Evolutionary conservation across 2,888 invertebrate genomes (phyloP).

Genomic region (Xylota segnis): DNA sequence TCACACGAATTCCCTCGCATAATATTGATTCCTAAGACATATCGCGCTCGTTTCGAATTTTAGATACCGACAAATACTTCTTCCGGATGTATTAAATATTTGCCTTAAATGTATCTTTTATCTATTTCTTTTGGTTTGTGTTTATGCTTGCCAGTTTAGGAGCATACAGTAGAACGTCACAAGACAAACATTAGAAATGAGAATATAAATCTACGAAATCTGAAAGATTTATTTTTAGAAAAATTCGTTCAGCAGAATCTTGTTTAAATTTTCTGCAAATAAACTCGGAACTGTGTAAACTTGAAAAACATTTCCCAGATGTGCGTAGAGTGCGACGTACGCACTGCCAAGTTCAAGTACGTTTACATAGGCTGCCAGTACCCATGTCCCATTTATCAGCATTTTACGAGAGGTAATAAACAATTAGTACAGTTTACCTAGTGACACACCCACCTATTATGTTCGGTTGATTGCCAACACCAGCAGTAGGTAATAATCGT

Average conservation of each 20-base stretch:
- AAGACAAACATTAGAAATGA: constrained; percentile 2
- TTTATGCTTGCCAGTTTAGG: neutral
- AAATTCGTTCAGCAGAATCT: neutral
- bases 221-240: constrained; percentile 33
- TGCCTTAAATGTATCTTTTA: neutral
- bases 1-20: neutral
- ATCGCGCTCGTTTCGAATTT: neutral
- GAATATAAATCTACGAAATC: constrained; percentile 26
- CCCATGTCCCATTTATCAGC: constrained; percentile 3
- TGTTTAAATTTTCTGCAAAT: constrained; percentile 3
- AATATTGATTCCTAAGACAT: neutral
- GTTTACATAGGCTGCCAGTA: neutral
- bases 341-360: constrained; percentile 37
- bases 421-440: constrained; percentile 7
- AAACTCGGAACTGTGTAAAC: constrained; percentile 14
- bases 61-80: neutral
- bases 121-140: neutral
- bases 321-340: neutral
- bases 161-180: constrained; percentile 2
- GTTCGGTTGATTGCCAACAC: neutral
- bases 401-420: constrained; percentile 16
- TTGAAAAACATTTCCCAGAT: constrained; percentile 13
- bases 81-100: constrained; percentile 22
- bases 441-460: constrained; percentile 29
- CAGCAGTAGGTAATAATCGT: neutral